These are phyloP conservation scores for Chamaea fasciata DNA, from an alignment of 2,113 vertebrate genomes.

Conservation along the genomic window DNA sequence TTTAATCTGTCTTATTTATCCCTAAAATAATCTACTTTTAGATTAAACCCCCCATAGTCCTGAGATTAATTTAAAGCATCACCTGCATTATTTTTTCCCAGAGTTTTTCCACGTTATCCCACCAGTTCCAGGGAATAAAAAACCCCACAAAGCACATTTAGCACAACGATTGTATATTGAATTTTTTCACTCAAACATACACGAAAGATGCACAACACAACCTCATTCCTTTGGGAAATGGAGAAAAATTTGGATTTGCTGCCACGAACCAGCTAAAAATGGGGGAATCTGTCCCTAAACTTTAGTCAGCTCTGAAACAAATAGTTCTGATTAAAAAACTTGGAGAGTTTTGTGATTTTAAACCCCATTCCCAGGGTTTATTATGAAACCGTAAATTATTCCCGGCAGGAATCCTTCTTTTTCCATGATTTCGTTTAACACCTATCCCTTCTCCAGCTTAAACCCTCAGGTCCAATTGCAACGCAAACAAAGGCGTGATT, in stretches of 20 bases:
- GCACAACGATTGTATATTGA: rapidly evolving
- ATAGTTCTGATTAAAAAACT: not conserved
- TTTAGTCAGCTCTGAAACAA: not conserved
- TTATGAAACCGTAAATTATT: not conserved
- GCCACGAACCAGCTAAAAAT: not conserved
- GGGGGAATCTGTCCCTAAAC: not conserved
- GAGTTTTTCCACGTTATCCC: not conserved
- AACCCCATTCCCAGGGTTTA: not conserved
- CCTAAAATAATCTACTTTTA: not conserved
- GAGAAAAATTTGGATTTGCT: not conserved
- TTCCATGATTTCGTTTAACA: not conserved
- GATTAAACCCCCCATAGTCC: not conserved
- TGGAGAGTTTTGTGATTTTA: not conserved
- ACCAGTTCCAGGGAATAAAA: not conserved
- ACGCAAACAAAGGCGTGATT: not conserved
- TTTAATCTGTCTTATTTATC: not conserved
- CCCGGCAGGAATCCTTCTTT: not conserved
- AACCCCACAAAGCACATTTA: not conserved
- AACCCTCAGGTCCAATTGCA: not conserved
- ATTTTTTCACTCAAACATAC: not conserved
- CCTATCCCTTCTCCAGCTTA: not conserved
- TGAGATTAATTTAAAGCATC: not conserved
- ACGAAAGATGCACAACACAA: rapidly evolving
- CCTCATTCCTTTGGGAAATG: not conserved
- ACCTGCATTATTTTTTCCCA: not conserved